Conservation (phyloP, 2,888 invertebrate genomes). For the Caenorhabditis virilis region DNA sequence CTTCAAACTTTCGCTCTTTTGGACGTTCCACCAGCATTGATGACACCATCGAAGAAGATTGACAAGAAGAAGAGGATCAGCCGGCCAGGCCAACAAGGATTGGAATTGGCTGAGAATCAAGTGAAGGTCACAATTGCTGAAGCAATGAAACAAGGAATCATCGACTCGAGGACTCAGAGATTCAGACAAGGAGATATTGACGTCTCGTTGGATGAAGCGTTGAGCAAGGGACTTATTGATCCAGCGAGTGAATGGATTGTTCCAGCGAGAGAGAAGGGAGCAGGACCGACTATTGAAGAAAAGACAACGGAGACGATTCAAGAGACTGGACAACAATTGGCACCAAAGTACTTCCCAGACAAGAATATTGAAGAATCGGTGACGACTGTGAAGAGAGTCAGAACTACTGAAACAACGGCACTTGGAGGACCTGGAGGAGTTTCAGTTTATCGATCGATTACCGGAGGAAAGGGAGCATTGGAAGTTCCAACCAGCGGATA, state of each 20-base stretch:
- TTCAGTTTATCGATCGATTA: slow-evolving; percentile 66
- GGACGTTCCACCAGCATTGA: slow-evolving; percentile 74
- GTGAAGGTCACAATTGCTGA: slow-evolving; percentile 79
- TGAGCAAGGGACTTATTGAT: slow-evolving; percentile 68
- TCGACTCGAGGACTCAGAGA: slow-evolving; percentile 74
- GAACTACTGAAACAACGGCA: slow-evolving; percentile 67
- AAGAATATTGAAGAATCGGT: slow-evolving; percentile 67
- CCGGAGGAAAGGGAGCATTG: slow-evolving; percentile 70
- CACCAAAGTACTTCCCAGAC: slow-evolving; percentile 67
- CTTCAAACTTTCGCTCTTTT: slow-evolving; percentile 82
- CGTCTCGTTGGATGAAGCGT: slow-evolving; percentile 70
- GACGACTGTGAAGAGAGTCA: slow-evolving; percentile 67
- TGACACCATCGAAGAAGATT: slow-evolving; percentile 75
- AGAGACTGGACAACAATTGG: slow-evolving; percentile 68
- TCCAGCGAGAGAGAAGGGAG: slow-evolving; percentile 57
- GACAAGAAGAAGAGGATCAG: slow-evolving; percentile 85
- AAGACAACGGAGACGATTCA: slow-evolving; percentile 67
- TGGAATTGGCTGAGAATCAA: slow-evolving; percentile 66
- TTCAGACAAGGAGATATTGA: slow-evolving; percentile 74
- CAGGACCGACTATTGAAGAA: slow-evolving; percentile 69
- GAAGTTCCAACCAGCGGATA: slow-evolving; percentile 85
- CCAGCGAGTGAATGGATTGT: slow-evolving; percentile 69
- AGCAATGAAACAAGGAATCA: slow-evolving; percentile 79
- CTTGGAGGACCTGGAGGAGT: slow-evolving; percentile 63
- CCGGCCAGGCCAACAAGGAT: slow-evolving; percentile 73